Percentiles rank a stretch among this genome's conserved stretches.
Conservation (phyloP, 1,140 invertebrate genomes). For the Harlomillsia oculata region DNA sequence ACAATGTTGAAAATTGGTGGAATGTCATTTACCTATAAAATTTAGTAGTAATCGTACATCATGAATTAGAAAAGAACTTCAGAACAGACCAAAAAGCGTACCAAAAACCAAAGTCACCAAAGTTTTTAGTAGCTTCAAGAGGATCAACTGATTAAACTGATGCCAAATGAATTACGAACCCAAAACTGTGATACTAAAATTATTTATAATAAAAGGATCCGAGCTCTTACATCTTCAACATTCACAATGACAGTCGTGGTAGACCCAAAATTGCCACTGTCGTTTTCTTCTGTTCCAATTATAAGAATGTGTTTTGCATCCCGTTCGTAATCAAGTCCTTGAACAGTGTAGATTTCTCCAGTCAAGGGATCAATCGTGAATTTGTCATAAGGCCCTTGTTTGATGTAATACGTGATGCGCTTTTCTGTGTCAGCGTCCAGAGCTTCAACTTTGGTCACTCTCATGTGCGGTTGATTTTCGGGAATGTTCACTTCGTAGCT, state of each 20-base stretch:
- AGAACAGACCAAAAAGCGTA: no score
- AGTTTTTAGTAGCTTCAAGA: not conserved
- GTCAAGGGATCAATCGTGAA: conserved; percentile 70
- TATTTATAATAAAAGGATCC: not conserved
- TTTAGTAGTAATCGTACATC: no score
- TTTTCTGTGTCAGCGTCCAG: conserved; percentile 64
- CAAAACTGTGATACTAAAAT: not conserved
- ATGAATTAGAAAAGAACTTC: no score
- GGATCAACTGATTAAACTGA: not conserved
- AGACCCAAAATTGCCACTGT: conserved; percentile 54
- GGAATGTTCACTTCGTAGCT: conserved; percentile 66
- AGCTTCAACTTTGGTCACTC: conserved; percentile 63
- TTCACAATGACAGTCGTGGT: conserved; percentile 64
- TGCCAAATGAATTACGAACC: no score
- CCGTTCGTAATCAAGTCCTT: conserved; percentile 65
- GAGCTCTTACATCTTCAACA: conserved; percentile 57
- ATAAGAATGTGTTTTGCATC: conserved; percentile 61
- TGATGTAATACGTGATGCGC: conserved; percentile 73
- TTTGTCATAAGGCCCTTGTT: conserved; percentile 65
- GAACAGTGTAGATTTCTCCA: conserved; percentile 62
- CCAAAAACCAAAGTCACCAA: no score
- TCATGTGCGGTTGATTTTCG: conserved; percentile 67
- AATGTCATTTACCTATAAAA: conserved; percentile 59
- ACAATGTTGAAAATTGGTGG: conserved; percentile 73
- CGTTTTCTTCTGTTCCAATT: conserved; percentile 72